Evolutionary conservation across 2,113 vertebrate species (phyloP).

Genomic region (Phylloscopus trochilus): DNA sequence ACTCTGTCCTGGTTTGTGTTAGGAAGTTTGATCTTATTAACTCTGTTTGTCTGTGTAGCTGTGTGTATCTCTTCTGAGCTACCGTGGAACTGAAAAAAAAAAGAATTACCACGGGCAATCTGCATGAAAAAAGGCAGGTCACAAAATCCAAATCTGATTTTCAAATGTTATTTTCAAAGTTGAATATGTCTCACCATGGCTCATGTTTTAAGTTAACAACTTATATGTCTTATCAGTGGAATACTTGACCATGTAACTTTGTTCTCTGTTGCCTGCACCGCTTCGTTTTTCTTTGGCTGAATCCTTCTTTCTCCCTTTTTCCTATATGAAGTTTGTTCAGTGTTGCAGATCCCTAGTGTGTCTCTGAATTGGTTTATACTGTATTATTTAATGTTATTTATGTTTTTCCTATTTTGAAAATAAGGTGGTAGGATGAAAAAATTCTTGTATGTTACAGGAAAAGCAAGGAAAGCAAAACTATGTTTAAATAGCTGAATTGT

Average conservation of each 20-base stretch:
- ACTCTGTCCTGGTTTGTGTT: constrained; percentile 30
- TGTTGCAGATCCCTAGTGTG: neutral
- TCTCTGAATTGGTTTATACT: neutral
- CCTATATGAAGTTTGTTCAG: neutral
- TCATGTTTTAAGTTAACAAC: neutral
- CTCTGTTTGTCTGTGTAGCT: neutral
- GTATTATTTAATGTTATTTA: neutral
- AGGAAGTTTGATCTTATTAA: constrained; percentile 37
- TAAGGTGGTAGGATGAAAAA: neutral
- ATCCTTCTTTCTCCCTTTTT: neutral
- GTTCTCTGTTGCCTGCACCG: neutral
- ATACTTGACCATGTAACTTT: neutral
- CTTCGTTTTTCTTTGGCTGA: neutral
- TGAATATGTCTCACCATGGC: neutral
- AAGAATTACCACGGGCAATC: neutral
- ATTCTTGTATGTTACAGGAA: neutral
- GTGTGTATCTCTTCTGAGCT: neutral
- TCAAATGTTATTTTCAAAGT: neutral
- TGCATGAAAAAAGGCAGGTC: neutral
- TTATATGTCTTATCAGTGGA: neutral
- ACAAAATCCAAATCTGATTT: neutral
- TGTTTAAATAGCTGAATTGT: neutral
- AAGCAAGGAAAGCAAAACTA: neutral
- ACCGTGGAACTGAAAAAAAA: neutral
- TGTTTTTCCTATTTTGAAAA: neutral